These are phyloP conservation scores for Zaprionus capensis DNA, from an alignment of 1,140 invertebrate genomes.

Conservation along the genomic window DNA sequence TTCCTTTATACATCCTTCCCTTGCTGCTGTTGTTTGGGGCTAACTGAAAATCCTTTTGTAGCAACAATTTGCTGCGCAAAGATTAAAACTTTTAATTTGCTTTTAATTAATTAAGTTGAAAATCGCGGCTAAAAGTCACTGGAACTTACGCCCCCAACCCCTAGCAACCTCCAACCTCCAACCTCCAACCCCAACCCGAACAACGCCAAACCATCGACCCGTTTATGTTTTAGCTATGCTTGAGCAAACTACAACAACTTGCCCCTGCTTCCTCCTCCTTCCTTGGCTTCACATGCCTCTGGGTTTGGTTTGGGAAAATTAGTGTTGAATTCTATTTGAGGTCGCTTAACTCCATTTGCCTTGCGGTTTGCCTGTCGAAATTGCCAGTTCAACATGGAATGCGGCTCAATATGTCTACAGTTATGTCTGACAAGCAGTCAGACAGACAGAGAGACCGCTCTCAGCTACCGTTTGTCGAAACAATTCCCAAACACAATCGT, in stretches of 20 bases:
- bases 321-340: slow-evolving; percentile 56
- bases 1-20: no score
- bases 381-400: slow-evolving; percentile 42
- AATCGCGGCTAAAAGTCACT: slow-evolving; percentile 79
- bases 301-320: slow-evolving; percentile 49
- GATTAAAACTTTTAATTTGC: slow-evolving; percentile 83
- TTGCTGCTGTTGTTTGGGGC: slow-evolving; percentile 11
- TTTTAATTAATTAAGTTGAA: slow-evolving; percentile 83
- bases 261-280: neutral
- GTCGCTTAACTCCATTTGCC: slow-evolving; percentile 63
- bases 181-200: neutral
- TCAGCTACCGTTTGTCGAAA: neutral
- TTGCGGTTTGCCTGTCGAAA: slow-evolving; percentile 49
- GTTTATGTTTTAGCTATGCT: slow-evolving; percentile 43
- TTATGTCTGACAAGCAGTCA: neutral
- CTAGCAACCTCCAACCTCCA: no score
- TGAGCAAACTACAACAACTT: slow-evolving; percentile 35
- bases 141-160: slow-evolving; percentile 33
- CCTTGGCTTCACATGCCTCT: slow-evolving; percentile 51
- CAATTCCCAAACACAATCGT: neutral
- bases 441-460: neutral
- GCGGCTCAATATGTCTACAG: neutral
- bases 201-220: slow-evolving; percentile 10
- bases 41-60: slow-evolving; percentile 57
- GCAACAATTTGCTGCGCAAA: slow-evolving; percentile 72